phyloP scores from a whole-genome alignment of 2,888 invertebrate species.

The Scaptomyza parva region DNA sequence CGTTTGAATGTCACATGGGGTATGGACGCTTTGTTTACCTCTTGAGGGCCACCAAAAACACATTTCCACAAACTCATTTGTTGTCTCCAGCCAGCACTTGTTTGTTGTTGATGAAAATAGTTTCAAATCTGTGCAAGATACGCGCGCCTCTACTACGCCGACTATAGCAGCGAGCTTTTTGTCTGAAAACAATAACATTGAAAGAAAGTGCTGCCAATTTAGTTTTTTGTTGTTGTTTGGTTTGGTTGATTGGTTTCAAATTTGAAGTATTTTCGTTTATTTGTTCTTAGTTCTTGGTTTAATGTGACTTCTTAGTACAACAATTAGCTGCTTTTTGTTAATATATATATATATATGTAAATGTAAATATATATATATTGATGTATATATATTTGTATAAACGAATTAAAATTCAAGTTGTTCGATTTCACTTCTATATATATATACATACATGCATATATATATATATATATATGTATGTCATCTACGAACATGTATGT shows the following conservation, averaged over 20 bases:
- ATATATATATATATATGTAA: constrained; percentile 43
- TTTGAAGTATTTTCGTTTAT: constrained; percentile 75
- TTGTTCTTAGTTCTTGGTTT: constrained; percentile 59
- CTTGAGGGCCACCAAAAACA: constrained; percentile 16
- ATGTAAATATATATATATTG: constrained; percentile 36
- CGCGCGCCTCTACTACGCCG: too few relatives aligned
- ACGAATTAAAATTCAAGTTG: constrained; percentile 73
- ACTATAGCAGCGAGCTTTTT: constrained; percentile 18
- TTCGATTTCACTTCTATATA: constrained; percentile 43
- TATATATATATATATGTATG: constrained; percentile 8
- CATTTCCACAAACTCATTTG: constrained; percentile 18
- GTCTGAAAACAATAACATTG: background rate
- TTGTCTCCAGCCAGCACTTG: background rate
- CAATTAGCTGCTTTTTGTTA: constrained; percentile 70
- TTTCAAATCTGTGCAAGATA: background rate
- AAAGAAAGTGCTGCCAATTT: constrained; percentile 24
- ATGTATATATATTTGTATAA: constrained; percentile 57
- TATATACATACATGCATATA: constrained; percentile 46
- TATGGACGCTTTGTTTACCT: constrained; percentile 61
- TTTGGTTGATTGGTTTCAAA: constrained; percentile 35
- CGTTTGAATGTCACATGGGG: constrained; percentile 20
- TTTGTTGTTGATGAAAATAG: background rate
- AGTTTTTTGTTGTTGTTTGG: background rate
- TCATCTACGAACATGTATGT: background rate
- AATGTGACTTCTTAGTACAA: constrained; percentile 75